Conservation (phyloP, 2,797 vertebrate species). For the Hozukius guyotensis region DNA sequence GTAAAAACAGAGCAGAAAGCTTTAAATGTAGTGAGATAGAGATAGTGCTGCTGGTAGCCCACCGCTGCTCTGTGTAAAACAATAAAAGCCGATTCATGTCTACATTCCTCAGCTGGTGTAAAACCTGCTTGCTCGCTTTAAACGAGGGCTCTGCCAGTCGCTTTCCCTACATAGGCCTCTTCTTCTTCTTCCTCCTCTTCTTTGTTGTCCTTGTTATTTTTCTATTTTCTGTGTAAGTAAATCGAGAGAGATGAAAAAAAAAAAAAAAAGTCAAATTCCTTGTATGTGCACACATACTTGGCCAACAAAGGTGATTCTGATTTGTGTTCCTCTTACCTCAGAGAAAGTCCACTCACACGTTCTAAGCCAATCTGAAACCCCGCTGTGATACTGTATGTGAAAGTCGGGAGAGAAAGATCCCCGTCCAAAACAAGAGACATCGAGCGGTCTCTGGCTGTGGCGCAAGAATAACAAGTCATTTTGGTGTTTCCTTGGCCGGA, state of each 20-base stretch:
- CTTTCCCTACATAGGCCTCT: slow-evolving; percentile 50
- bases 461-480: slow-evolving; percentile 78
- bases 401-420: slow-evolving; percentile 11
- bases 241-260: neutral
- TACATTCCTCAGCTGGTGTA: slow-evolving; percentile 70
- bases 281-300: neutral
- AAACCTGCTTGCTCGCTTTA: slow-evolving; percentile 56
- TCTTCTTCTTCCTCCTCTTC: slow-evolving; percentile 15
- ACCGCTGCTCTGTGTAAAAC: slow-evolving; percentile 58
- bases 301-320: neutral
- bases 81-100: slow-evolving; percentile 72
- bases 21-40: slow-evolving; percentile 33
- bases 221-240: neutral
- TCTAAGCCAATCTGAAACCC: slow-evolving; percentile 11
- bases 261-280: neutral
- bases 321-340: neutral
- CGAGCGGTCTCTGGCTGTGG: slow-evolving; percentile 63
- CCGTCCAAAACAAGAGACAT: slow-evolving; percentile 65
- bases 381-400: slow-evolving; percentile 20
- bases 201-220: neutral
- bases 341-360: neutral
- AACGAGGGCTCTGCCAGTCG: slow-evolving; percentile 50
- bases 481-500: slow-evolving; percentile 76
- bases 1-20: neutral
- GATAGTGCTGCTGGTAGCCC: slow-evolving; percentile 46